A percentile compares a stretch with the other conserved stretches of the same genome.
Conservation (phyloP, 2,888 invertebrate species). For the Zaprionus obscuricornis region DNA sequence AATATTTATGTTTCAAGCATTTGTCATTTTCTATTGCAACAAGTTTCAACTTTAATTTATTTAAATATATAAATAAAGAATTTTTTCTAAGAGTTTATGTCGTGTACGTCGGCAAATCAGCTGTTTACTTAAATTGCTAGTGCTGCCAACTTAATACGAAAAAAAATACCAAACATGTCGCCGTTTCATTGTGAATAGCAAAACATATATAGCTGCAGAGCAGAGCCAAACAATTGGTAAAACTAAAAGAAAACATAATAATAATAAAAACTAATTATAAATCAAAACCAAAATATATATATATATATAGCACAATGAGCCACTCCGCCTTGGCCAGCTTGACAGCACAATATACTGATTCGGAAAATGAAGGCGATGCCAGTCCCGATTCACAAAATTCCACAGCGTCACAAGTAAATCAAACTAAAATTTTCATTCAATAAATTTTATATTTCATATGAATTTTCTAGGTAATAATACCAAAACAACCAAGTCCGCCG, state of each 20-base stretch:
- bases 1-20: too few species aligned
- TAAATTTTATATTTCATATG: neutral
- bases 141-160: conserved; percentile 21
- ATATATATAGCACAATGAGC: conserved; percentile 55
- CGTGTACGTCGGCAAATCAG: conserved; percentile 14
- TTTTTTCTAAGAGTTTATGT: neutral
- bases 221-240: neutral
- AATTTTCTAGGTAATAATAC: conserved; percentile 70
- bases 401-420: conserved; percentile 72
- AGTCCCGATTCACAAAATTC: conserved; percentile 83
- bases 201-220: neutral
- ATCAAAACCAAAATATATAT: neutral
- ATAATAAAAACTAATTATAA: too few species aligned
- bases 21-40: too few species aligned
- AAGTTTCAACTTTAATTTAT: too few species aligned
- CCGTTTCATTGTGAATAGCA: conserved; percentile 23
- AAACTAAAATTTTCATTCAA: too few species aligned
- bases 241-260: neutral
- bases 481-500: conserved; percentile 47
- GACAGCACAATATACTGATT: conserved; percentile 95
- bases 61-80: neutral
- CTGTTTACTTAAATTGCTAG: conserved; percentile 8
- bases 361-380: conserved; percentile 91
- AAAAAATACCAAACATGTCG: neutral
- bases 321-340: conserved; percentile 90